Conservation (phyloP, 2,888 invertebrate species). For the Amphipyra berbera region DNA sequence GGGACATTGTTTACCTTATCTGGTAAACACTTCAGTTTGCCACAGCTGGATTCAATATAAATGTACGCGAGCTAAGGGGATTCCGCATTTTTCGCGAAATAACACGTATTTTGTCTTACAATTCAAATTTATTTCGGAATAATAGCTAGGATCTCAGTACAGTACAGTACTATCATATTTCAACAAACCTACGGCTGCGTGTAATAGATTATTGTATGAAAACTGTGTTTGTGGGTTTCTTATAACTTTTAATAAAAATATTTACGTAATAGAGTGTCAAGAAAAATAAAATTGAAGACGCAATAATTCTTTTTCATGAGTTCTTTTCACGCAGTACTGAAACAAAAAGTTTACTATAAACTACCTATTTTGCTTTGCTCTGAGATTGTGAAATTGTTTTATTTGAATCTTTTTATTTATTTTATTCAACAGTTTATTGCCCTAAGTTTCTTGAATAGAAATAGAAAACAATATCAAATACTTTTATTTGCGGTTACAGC, state of each 20-base stretch:
- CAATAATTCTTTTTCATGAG: conserved; percentile 40
- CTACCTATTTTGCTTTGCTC: conserved; percentile 29
- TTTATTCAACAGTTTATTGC: conserved; percentile 42
- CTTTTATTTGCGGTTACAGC: too few relatives aligned
- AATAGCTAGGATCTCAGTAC: conserved; percentile 19
- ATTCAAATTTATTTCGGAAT: conserved; percentile 34
- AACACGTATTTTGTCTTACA: conserved; percentile 31
- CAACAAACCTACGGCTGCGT: conserved; percentile 25
- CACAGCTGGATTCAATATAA: conserved; percentile 49
- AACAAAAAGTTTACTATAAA: conserved; percentile 43
- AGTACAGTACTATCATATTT: conserved; percentile 33
- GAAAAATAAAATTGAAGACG: conserved; percentile 28
- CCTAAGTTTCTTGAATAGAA: too few relatives aligned
- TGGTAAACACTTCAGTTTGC: conserved; percentile 60
- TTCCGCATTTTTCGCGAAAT: conserved; percentile 31
- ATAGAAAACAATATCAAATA: too few relatives aligned
- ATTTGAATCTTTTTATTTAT: conserved; percentile 31
- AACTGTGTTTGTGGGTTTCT: conserved; percentile 10
- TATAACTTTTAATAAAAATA: conserved; percentile 14
- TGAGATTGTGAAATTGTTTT: conserved; percentile 26
- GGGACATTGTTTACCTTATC: conserved; percentile 66
- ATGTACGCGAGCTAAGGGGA: conserved; percentile 34
- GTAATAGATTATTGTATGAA: conserved; percentile 33
- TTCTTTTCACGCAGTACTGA: conserved; percentile 41
- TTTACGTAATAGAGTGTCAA: conserved; percentile 47